Percentiles rank a stretch among this genome's conserved stretches.
Conservation (phyloP, 2,888 invertebrate species). For the Leucophenga montana region DNA sequence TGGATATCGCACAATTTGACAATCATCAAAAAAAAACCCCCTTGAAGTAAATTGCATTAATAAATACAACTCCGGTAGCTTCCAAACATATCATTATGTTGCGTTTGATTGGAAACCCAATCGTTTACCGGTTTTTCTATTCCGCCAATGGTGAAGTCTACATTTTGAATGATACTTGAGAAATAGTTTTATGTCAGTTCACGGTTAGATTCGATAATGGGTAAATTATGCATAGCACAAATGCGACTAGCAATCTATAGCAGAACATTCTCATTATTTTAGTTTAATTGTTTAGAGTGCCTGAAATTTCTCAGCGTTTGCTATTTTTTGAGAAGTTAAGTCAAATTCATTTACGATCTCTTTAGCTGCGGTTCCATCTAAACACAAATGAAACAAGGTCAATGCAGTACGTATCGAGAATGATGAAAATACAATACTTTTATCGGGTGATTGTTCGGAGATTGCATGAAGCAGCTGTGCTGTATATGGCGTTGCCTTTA, state of each 20-base stretch:
- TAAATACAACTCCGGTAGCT: too few relatives aligned
- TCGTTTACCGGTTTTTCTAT: too few relatives aligned
- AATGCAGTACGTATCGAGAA: background rate
- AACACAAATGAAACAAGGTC: background rate
- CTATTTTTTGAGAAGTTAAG: background rate
- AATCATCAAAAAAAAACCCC: too few relatives aligned
- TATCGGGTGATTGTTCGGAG: background rate
- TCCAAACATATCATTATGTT: too few relatives aligned
- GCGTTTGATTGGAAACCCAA: too few relatives aligned
- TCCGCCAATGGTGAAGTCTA: too few relatives aligned
- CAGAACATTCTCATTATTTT: background rate
- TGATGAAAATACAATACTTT: background rate
- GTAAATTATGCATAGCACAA: background rate
- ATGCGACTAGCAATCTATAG: background rate
- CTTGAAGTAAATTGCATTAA: too few relatives aligned
- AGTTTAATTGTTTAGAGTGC: background rate
- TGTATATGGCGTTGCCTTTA: background rate
- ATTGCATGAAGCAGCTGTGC: background rate
- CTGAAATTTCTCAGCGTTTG: background rate
- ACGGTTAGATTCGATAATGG: background rate
- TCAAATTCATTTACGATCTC: background rate
- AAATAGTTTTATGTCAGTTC: background rate
- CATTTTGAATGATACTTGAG: too few relatives aligned
- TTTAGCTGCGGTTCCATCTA: background rate
- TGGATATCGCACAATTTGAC: too few relatives aligned